Percentiles rank a stretch among this genome's conserved stretches.
phyloP scores from a whole-genome alignment of 2,888 invertebrate genomes.

The Dasypolia templi region DNA sequence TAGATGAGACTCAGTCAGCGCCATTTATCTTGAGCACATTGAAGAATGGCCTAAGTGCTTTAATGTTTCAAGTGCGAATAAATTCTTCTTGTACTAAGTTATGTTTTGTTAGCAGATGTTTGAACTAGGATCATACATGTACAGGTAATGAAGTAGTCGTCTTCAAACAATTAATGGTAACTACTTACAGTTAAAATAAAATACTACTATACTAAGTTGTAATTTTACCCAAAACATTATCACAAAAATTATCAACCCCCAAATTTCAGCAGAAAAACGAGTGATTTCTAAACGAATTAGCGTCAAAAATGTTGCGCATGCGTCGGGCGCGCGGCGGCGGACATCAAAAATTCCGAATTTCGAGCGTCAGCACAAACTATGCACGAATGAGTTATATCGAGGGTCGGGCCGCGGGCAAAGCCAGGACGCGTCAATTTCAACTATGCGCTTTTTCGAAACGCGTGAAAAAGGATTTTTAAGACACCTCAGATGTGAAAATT shows the following conservation, averaged over 20 bases:
- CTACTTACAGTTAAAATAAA: neutral
- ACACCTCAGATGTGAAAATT: slow-evolving; percentile 39
- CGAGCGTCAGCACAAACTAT: slow-evolving; percentile 74
- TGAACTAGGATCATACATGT: neutral
- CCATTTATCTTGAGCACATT: slow-evolving; percentile 41
- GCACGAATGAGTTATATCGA: slow-evolving; percentile 77
- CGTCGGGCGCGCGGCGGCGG: slow-evolving; percentile 69
- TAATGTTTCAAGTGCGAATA: slow-evolving; percentile 16
- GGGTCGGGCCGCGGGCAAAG: slow-evolving; percentile 23
- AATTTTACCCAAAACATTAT: slow-evolving; percentile 3
- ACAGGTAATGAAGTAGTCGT: neutral
- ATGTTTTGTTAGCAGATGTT: slow-evolving; percentile 7
- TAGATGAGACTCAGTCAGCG: slow-evolving; percentile 50
- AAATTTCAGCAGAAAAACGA: slow-evolving; percentile 65
- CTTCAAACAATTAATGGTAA: neutral
- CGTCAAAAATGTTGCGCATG: slow-evolving; percentile 76
- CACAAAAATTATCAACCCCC: slow-evolving; percentile 1
- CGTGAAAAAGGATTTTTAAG: slow-evolving; percentile 39
- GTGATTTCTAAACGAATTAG: slow-evolving; percentile 79
- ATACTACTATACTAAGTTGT: neutral
- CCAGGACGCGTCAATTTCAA: slow-evolving; percentile 51
- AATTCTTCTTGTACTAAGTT: neutral
- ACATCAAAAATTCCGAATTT: slow-evolving; percentile 78
- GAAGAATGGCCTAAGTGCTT: slow-evolving; percentile 25
- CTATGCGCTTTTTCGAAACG: slow-evolving; percentile 60